Base-by-base conservation (phyloP, 1,140 invertebrate genomes). In the Lysiphlebus fabarum region DNA sequence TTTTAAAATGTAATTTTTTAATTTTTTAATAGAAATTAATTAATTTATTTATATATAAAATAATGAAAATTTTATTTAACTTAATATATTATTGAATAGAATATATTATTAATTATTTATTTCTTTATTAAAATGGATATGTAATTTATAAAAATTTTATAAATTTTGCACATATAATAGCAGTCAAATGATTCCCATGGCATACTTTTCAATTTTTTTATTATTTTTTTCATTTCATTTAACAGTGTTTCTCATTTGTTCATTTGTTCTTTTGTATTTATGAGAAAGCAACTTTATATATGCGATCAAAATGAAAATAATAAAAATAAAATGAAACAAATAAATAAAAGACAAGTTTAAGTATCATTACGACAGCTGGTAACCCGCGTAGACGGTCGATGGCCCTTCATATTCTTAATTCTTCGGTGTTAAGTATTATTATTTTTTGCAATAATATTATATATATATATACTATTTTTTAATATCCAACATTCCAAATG, bases 341-440 rank as follows among this genome's bases (percentile, higher is more conserved):
- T 6, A 10, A 9, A 34, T 34, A 49, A 33, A 54, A 12, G 53
- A 54, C 38, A 54, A 54, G 40, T 54, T 54, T 47, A 61, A 61
- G 55, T 61, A 50, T 61, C 53, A 42, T 56, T 38, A 48, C 54
- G 53, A 38, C 59, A 61, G 59, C 59, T 61, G 54, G 47, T 51
- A 17, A 48, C 12, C 54, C 43, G 17, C 42, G 54, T 57, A 42
- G 54, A 50, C 54, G 59, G 53, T 53, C 54, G 59, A 56, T 53
- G 59, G 59, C 59, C 59, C 59, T 61, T 61, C 54, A 56, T n/a
- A n/a, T 34, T 41, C 36, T 34, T 14, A 7, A 50, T 17, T 41
- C 34, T 54, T 54, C 34, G 14, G 47, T 51, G 34, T 49, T 49
- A 26, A 26, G 17, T 26, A 26, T 26, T 26, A 26, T 26, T 26